Conservation (phyloP, 1,140 invertebrate species). For the Antheraea mylitta region DNA sequence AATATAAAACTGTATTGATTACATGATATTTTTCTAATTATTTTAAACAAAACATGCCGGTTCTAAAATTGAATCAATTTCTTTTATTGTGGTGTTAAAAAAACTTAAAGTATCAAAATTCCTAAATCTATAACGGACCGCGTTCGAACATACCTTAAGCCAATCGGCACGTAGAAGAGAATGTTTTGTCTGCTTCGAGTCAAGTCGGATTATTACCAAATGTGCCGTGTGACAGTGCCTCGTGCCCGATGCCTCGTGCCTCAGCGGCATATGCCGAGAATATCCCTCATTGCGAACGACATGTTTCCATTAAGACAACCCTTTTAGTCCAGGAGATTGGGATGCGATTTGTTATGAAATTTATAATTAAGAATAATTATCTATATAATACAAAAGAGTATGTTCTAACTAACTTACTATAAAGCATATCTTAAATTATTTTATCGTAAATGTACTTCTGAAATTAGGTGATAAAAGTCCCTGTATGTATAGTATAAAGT, state of each 20-base stretch:
- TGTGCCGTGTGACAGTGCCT: conserved; percentile 47
- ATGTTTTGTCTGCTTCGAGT: conserved; percentile 62
- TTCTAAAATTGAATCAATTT: no score
- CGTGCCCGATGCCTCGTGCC: conserved; percentile 29
- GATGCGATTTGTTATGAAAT: background rate
- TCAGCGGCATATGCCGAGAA: conserved; percentile 51
- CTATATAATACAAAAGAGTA: background rate
- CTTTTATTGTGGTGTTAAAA: background rate
- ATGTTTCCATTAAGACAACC: conserved; percentile 70
- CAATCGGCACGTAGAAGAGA: conserved; percentile 50
- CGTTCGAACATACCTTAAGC: conserved; percentile 36
- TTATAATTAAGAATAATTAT: background rate
- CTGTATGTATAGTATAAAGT: no score
- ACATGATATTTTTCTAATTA: no score
- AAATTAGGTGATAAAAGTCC: background rate
- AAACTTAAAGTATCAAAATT: conserved; percentile 40
- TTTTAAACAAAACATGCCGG: no score
- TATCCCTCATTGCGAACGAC: conserved; percentile 60
- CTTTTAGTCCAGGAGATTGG: conserved; percentile 51
- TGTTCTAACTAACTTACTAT: background rate
- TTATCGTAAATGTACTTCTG: no score
- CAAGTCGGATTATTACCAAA: conserved; percentile 35
- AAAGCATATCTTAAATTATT: no score
- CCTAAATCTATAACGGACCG: background rate
- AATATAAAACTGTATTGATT: no score